These are phyloP conservation scores for Chalcis sispes DNA, from an alignment of 2,888 invertebrate genomes.

Conservation along the genomic window DNA sequence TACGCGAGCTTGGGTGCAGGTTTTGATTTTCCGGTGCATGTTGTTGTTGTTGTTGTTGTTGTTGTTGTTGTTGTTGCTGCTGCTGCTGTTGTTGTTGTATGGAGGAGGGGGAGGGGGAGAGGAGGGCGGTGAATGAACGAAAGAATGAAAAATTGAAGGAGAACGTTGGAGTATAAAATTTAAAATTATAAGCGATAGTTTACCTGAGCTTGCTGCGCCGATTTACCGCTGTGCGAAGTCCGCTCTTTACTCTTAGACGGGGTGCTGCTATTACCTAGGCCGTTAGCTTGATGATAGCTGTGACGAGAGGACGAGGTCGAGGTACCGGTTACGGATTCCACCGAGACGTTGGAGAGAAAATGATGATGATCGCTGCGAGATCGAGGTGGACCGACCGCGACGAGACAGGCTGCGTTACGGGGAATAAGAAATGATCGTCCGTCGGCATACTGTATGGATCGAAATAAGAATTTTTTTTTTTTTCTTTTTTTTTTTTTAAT, in stretches of 20 bases:
- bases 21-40: constrained; percentile 61
- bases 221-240: constrained; percentile 59
- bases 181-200: too few species aligned
- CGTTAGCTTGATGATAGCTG: constrained; percentile 74
- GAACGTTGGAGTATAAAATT: too few species aligned
- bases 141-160: too few species aligned
- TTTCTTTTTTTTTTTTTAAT: neutral
- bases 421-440: constrained; percentile 73
- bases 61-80: constrained; percentile 53
- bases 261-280: constrained; percentile 61
- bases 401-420: constrained; percentile 83
- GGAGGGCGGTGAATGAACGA: too few species aligned
- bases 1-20: constrained; percentile 53
- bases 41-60: constrained; percentile 45
- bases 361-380: constrained; percentile 78
- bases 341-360: constrained; percentile 81
- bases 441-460: constrained; percentile 69
- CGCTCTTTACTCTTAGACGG: constrained; percentile 65
- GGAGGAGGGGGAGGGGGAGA: neutral
- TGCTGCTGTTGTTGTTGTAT: constrained; percentile 52
- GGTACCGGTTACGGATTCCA: constrained; percentile 75
- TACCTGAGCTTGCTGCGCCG: constrained; percentile 61
- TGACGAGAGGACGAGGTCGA: constrained; percentile 69
- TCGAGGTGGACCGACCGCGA: constrained; percentile 82
- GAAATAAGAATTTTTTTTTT: neutral